Conservation (phyloP, 2,113 vertebrate species). For the Pholis gunnellus region DNA sequence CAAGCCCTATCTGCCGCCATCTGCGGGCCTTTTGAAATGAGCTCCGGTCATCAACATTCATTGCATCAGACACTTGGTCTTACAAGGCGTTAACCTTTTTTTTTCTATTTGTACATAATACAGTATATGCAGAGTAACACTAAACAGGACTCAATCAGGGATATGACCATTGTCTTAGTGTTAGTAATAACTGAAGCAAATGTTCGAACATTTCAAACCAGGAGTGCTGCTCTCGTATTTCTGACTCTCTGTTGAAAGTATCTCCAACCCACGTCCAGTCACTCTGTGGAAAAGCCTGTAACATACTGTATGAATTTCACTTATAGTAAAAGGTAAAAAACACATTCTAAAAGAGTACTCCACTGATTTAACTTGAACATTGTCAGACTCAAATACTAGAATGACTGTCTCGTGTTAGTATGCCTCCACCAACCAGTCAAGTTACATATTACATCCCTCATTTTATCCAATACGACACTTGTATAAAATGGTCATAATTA, state of each 20-base stretch:
- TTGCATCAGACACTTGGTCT: slow-evolving; percentile 34
- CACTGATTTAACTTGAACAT: not conserved
- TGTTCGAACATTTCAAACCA: slow-evolving; percentile 2
- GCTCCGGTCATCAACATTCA: slow-evolving; percentile 37
- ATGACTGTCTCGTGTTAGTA: not conserved
- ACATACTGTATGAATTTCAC: not conserved
- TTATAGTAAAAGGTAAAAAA: not conserved
- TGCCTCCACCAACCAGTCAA: not conserved
- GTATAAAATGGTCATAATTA: not conserved
- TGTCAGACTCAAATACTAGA: not conserved
- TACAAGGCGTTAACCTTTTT: slow-evolving; percentile 55
- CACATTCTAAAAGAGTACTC: not conserved
- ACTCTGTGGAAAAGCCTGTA: not conserved
- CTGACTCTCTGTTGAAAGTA: slow-evolving; percentile 6
- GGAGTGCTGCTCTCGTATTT: slow-evolving; percentile 9
- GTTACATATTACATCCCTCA: not conserved
- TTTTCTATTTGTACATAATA: slow-evolving; percentile 55
- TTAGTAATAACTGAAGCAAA: slow-evolving; percentile 30
- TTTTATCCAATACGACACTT: not conserved
- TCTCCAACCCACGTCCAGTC: slow-evolving; percentile 7
- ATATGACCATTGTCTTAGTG: slow-evolving; percentile 16
- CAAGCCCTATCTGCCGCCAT: slow-evolving; percentile 58
- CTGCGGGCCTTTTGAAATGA: slow-evolving; percentile 57
- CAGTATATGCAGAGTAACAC: slow-evolving; percentile 29
- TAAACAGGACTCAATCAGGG: slow-evolving; percentile 12